Conservation (phyloP, 2,888 invertebrate genomes). For the Acleris literana region DNA sequence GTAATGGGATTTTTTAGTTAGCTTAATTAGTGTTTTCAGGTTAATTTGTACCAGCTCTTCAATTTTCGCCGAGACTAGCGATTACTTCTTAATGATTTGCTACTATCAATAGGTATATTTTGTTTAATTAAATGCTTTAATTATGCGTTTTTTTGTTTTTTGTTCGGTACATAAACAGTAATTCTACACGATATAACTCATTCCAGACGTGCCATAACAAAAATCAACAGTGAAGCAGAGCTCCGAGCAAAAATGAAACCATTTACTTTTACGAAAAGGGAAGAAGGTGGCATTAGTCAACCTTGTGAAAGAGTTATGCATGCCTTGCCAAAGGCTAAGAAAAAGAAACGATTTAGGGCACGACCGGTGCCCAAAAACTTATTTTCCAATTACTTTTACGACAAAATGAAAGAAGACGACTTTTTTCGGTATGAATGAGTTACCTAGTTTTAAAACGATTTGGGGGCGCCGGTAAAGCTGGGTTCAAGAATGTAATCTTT, state of each 20-base stretch:
- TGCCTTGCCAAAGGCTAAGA: constrained; percentile 65
- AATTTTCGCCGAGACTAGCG: background rate
- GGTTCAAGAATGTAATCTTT: background rate
- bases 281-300: constrained; percentile 76
- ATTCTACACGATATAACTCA: background rate
- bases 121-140: background rate
- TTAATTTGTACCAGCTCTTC: constrained; percentile 10
- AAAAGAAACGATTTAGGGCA: constrained; percentile 85
- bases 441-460: background rate
- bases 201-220: constrained; percentile 81
- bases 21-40: constrained; percentile 29
- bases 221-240: constrained; percentile 84
- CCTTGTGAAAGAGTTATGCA: constrained; percentile 66
- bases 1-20: constrained; percentile 13
- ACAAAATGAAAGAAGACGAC: constrained; percentile 88
- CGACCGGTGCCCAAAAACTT: constrained; percentile 88
- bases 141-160: background rate
- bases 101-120: constrained; percentile 6
- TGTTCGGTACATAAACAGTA: background rate
- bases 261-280: constrained; percentile 85
- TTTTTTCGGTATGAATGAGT: constrained; percentile 84
- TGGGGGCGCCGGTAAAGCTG: background rate
- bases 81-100: constrained; percentile 23
- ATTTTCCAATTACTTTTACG: constrained; percentile 88
- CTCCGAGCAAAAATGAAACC: constrained; percentile 86